These are phyloP conservation scores for Palloptera scutellata DNA, from an alignment of 2,888 invertebrate species.

Conservation along the genomic window DNA sequence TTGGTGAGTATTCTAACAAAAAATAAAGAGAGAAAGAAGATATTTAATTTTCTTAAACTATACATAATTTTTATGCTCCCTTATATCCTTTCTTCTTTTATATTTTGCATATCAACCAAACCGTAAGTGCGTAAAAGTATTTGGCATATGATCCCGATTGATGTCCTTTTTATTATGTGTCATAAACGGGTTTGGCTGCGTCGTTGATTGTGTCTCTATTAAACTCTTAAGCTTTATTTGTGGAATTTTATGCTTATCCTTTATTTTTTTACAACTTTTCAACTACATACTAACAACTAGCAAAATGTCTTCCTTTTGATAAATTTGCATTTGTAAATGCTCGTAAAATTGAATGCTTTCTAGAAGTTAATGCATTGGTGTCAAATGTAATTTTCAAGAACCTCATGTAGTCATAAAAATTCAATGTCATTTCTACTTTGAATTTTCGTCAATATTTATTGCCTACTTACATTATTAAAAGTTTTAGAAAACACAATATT, in stretches of 20 bases:
- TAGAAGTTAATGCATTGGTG: background rate
- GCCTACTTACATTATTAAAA: constrained; percentile 17
- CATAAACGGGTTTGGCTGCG: constrained; percentile 20
- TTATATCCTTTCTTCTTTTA: too few species aligned
- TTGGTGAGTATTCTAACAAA: too few species aligned
- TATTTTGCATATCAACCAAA: too few species aligned
- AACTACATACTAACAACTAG: constrained; percentile 13
- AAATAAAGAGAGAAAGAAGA: too few species aligned
- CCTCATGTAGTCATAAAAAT: background rate
- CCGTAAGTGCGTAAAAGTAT: background rate
- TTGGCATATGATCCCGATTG: constrained; percentile 24
- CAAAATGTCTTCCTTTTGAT: constrained; percentile 8
- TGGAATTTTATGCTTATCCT: background rate
- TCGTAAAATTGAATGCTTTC: constrained; percentile 12
- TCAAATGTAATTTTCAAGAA: background rate
- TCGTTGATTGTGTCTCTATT: too few species aligned
- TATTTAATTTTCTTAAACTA: too few species aligned
- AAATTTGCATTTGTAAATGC: constrained; percentile 30
- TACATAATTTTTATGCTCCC: too few species aligned
- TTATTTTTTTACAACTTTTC: constrained; percentile 17
- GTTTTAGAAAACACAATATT: too few species aligned
- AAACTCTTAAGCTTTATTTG: background rate
- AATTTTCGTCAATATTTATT: background rate
- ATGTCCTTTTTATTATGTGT: constrained; percentile 33
- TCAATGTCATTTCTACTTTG: background rate